Percentiles rank a stretch among this genome's conserved stretches.
phyloP scores from a whole-genome alignment of 2,888 invertebrate species.

The Parascotia fuliginaria region DNA sequence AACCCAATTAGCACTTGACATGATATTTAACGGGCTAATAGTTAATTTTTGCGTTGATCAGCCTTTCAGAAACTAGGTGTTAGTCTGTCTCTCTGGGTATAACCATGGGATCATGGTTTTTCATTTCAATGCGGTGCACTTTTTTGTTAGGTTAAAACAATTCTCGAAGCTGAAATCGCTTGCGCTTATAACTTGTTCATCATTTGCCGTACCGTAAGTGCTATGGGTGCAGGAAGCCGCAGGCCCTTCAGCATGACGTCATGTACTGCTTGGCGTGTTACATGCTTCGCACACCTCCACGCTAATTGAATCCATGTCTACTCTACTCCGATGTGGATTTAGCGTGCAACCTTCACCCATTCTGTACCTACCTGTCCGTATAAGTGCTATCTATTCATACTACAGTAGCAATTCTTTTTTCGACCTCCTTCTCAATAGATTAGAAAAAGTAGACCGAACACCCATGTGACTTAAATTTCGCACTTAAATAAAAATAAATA shows the following conservation, averaged over 20 bases:
- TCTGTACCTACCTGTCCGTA: conserved; percentile 8
- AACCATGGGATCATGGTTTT: no score
- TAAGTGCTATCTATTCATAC: not conserved
- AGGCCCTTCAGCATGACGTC: conserved; percentile 64
- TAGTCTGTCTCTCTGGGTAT: no score
- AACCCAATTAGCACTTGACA: no score
- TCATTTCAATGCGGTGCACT: no score
- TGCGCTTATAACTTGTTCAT: conserved; percentile 23
- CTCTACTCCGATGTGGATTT: conserved; percentile 54
- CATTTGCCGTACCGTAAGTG: conserved; percentile 61
- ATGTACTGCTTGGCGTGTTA: conserved; percentile 60
- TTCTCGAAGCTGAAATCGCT: no score
- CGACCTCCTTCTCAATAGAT: not conserved
- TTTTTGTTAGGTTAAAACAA: no score
- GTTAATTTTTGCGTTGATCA: no score
- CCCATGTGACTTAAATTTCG: conserved; percentile 1
- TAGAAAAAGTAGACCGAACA: not conserved
- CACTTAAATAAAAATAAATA: conserved; percentile 3
- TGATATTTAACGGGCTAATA: no score
- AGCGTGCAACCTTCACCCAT: conserved; percentile 49
- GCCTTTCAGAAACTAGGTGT: no score
- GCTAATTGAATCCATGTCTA: conserved; percentile 75
- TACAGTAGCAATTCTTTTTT: not conserved
- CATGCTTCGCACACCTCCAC: conserved; percentile 67
- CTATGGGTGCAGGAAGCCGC: conserved; percentile 73